Evolutionary conservation across 2,113 vertebrate genomes (phyloP), one percentile per base, ranked within the genome.

Genomic region (Onychostruthus taczanowskii): DNA sequence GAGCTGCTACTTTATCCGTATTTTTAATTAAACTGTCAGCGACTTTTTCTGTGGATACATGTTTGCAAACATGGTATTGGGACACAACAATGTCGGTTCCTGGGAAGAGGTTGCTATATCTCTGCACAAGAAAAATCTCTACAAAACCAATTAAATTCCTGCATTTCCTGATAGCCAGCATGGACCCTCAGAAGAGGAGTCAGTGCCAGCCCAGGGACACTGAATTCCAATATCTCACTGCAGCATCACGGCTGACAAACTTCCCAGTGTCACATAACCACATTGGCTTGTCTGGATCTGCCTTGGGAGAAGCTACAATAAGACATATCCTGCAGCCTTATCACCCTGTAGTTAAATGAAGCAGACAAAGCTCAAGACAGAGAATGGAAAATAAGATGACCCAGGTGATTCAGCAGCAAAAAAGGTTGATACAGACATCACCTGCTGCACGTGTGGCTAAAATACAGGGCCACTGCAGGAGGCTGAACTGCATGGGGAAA

Each of bases 161-260:
- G 28, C 7, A 2, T 41, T 22, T 80, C 35, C 50, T 55, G 4
- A 19, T 50, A 84, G 58, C 7, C 52, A 56, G 43, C 59, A 37
- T 0, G 0, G 53, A 67, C 7, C 22, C 3, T 2, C 35, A 24
- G 67, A 87, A 87, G 13, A 62, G 1, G 5, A 78, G 33, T 10
- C 35, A 58, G 41, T 3, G 19, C 21, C 55, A 94, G 53, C 41
- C 49, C 20, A 10, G 58, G 56, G 61, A 61, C 8, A 11, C 27
- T 0, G 6, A 58, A 67, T 1, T 4, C 33, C 0, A 1, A 9
- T 70, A 66, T 88, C 78, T 80, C 0, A 0, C 37, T 3, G 0
- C 46, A 46, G 37, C 49, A 62, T 88, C 50, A 2, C 0, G 0
- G 31, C 6, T 80, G 68, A 74, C 66, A 75, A 44, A 68, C 39